These are phyloP conservation scores for Vireo griseus DNA, from an alignment of 2,797 vertebrate genomes.

Conservation along the genomic window DNA sequence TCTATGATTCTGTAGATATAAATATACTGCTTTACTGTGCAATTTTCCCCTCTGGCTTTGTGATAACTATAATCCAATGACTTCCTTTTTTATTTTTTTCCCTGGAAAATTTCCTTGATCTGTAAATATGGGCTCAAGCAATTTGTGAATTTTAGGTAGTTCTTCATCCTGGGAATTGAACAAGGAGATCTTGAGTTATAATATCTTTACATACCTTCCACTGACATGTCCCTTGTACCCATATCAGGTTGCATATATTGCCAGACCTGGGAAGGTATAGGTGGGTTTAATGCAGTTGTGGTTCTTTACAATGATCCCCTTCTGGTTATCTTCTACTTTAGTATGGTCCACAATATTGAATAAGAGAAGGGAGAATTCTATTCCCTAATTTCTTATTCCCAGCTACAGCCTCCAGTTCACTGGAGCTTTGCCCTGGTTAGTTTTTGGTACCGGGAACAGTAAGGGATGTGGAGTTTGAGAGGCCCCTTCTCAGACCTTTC, in stretches of 20 bases:
- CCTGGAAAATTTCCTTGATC: not conserved
- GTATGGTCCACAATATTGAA: not conserved
- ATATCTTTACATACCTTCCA: not conserved
- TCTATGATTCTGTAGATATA: constrained; percentile 3
- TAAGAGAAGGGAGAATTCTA: not conserved
- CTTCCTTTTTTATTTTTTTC: not conserved
- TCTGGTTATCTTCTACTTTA: not conserved
- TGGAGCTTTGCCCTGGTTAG: not conserved
- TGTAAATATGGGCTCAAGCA: not conserved
- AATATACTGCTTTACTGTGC: not conserved
- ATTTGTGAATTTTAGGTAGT: not conserved
- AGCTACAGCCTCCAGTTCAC: not conserved
- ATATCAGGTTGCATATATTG: not conserved
- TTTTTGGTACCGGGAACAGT: not conserved
- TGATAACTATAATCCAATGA: constrained; percentile 1
- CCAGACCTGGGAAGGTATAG: not conserved
- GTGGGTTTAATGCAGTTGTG: not conserved
- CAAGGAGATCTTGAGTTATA: not conserved
- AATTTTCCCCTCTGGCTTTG: constrained; percentile 18
- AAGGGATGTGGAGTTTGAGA: not conserved
- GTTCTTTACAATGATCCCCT: not conserved
- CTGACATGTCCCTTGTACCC: not conserved
- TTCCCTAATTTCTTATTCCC: not conserved
- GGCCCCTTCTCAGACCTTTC: not conserved
- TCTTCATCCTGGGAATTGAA: not conserved